These are phyloP conservation scores for Halcyon malimbica DNA, from an alignment of 2,113 vertebrate genomes.

Conservation along the genomic window DNA sequence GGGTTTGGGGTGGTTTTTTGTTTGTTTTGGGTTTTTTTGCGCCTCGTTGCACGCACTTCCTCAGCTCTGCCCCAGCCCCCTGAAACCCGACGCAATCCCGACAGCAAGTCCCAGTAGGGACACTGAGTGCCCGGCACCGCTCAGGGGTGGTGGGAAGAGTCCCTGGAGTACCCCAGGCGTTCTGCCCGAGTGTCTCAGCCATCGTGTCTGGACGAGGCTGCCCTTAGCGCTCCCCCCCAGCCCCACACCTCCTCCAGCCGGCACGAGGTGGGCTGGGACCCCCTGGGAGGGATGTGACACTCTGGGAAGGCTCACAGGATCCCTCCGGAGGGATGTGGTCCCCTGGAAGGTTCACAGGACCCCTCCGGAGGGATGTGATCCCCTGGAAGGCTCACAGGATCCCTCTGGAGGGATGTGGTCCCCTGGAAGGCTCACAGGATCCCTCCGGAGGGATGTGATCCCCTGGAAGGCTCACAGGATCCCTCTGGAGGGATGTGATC, in stretches of 20 bases:
- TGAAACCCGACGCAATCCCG: fast-evolving
- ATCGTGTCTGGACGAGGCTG: fast-evolving
- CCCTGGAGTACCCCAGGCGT: background rate
- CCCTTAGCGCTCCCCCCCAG: background rate
- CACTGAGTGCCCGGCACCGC: fast-evolving
- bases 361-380: background rate
- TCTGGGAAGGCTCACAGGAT: background rate
- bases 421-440: too few species aligned
- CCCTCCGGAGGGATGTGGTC: too few species aligned
- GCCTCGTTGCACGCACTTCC: background rate
- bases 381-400: background rate
- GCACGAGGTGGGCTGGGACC: background rate
- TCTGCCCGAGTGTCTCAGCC: fast-evolving
- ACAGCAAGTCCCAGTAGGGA: fast-evolving
- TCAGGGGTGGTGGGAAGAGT: fast-evolving
- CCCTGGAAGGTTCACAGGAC: background rate
- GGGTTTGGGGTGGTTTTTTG: too few species aligned
- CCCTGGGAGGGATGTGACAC: background rate
- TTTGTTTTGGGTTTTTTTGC: background rate
- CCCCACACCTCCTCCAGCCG: fast-evolving
- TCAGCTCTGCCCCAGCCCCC: background rate
- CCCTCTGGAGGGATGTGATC: too few species aligned
- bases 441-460: too few species aligned
- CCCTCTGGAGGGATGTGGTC: too few species aligned
- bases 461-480: too few species aligned